Evolutionary conservation across 1,140 invertebrate species (phyloP).

Genomic region (Octopus sinensis): DNA sequence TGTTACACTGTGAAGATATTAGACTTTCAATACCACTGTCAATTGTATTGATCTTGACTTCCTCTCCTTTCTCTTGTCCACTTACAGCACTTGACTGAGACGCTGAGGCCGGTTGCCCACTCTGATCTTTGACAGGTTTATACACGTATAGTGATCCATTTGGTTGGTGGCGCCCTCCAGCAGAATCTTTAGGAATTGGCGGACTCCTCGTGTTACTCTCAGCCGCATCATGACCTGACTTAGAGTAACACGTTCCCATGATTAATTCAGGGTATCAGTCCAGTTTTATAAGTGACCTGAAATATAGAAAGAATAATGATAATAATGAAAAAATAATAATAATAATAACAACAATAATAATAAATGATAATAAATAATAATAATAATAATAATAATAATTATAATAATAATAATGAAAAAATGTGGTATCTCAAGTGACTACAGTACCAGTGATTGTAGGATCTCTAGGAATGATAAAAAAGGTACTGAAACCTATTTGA

Average conservation of each 20-base stretch:
- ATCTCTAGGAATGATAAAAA: too few relatives aligned
- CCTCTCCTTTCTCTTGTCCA: not conserved
- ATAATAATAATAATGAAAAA: too few relatives aligned
- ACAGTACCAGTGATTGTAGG: too few relatives aligned
- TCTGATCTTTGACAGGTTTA: not conserved
- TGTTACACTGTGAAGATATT: conserved; percentile 4
- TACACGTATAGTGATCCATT: conserved; percentile 10
- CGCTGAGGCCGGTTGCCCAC: not conserved
- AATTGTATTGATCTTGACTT: conserved; percentile 10
- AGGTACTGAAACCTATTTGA: too few relatives aligned
- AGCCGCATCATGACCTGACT: conserved; percentile 31
- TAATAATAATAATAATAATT: too few relatives aligned
- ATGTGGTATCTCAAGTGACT: too few relatives aligned
- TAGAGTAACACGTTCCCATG: conserved; percentile 42
- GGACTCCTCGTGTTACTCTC: conserved; percentile 25
- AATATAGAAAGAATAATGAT: not conserved
- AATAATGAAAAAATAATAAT: not conserved
- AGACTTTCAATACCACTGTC: conserved; percentile 32
- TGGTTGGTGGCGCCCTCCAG: not conserved
- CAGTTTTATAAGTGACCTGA: conserved; percentile 3
- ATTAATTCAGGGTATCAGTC: conserved; percentile 14
- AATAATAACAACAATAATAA: too few relatives aligned
- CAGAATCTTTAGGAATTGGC: not conserved
- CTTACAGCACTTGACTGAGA: not conserved
- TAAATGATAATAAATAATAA: too few relatives aligned